Base-by-base conservation (phyloP, 2,888 invertebrate species). In the Rhagonycha fulva region DNA sequence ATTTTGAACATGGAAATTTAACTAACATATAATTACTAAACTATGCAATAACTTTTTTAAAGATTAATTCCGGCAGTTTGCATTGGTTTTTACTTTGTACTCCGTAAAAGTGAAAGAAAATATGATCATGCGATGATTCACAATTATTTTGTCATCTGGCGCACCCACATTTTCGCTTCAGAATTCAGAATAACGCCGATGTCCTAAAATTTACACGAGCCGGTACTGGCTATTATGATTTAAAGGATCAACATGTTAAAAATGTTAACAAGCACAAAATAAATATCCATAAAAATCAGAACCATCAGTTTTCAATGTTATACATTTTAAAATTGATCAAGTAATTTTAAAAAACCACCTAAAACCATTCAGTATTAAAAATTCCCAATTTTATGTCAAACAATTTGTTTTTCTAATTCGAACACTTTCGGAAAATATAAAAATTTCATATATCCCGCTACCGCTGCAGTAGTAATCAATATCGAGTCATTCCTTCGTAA, bases 401-500 rank as follows among this genome's bases (percentile, higher is more conserved):
- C n/a, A n/a, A 47, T n/a, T n/a, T 9, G n/a, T 7, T 47, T 47
- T n/a, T n/a, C 47, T 7, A 47, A 47, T n/a, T 47, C n/a, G n/a
- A n/a, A n/a, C 11, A 24, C 9, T 62, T 23, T 24, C 4, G 9
- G 12, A 66, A 23, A 62, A 66, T 24, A 66, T 7, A n/a, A 14
- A 68, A 76, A 71, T 62, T 76, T 76, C 62, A 61, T 74, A 76
- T 60, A 67, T 76, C 70, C 77, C 79, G 77, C 75, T 72, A 70
- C 66, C 61, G 72, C 78, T 79, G 81, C 79, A 78, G 75, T 9
- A 47, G 47, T 74, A 81, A 81, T 81, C 81, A 81, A 81, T 81
- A 81, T 76, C 79, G n/a, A 72, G 72, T 62, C 69, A 26, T 62
- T 14, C 70, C 62, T 77, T 77, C 70, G 70, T 62, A 66, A 62